Evolutionary conservation across 2,797 vertebrate genomes (phyloP), one percentile per base, ranked within the genome.

Genomic region (Dendrocincla fuliginosa): DNA sequence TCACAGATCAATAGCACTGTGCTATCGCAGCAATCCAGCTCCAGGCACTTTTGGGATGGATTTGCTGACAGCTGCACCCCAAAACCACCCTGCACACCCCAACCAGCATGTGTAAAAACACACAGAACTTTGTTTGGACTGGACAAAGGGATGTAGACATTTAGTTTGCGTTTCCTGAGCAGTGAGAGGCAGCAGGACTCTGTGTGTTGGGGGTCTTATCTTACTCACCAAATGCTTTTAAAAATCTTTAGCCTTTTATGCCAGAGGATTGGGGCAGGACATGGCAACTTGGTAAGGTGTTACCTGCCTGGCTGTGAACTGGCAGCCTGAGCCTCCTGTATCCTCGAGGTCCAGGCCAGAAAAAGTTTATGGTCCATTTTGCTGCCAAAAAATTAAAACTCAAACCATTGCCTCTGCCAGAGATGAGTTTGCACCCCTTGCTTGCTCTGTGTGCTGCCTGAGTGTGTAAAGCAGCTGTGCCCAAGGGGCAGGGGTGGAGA

Each of bases 221-320:
- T 63, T 32, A 13, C 12, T 60, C 35, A 57, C 8, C 3, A 37
- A 35, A 11, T 9, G 27, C 30, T 78, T 81, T 55, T 27, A 16
- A 22, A 92, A n/a, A 11, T 70, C 24, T 33, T n/a, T 33, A 73
- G 57, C 18, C 30, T 18, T 77, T 67, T 23, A 11, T 14, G 13
- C 23, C 8, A 5, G 69, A 75, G 59, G 35, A 39, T 4, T 2
- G 3, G 44, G 22, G 15, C 32, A 37, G 69, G 50, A 47, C 19
- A 3, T 16, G 44, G 19, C 46, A 46, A 0, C 32, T 5, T n/a
- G 19, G 10, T 13, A 9, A n/a, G 52, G 8, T 1, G 4, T 11
- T 17, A 44, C 11, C 17, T 63, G 61, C 53, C 64, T 18, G 37
- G 33, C 30, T 76, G 46, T 0, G 2, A 42, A 23, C 2, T 8